Conservation (phyloP, 2,888 invertebrate species). For the Drosophila mimetica region DNA sequence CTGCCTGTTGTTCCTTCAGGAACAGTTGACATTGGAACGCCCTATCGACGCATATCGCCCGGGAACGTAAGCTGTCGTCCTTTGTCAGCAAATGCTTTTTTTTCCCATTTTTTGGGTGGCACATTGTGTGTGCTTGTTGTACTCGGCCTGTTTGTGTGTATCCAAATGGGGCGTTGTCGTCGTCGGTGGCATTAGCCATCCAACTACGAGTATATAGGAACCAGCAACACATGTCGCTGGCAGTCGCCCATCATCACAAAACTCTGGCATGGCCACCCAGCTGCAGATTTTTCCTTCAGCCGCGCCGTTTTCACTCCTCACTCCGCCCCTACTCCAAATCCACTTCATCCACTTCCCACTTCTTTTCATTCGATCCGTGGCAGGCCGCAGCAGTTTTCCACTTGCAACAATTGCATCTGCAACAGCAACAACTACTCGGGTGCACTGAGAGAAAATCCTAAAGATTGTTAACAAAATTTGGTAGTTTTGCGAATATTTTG, state of each 20-base stretch:
- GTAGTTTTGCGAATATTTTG: too few relatives aligned
- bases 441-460: neutral
- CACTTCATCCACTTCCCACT: slow-evolving; percentile 22
- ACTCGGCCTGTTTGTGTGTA: slow-evolving; percentile 21
- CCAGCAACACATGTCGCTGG: slow-evolving; percentile 41
- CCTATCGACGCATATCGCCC: neutral
- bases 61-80: slow-evolving; percentile 32
- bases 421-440: slow-evolving; percentile 6
- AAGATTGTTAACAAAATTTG: neutral
- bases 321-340: slow-evolving; percentile 12
- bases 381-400: slow-evolving; percentile 44
- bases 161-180: slow-evolving; percentile 52
- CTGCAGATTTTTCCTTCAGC: slow-evolving; percentile 28
- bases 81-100: slow-evolving; percentile 23
- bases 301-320: slow-evolving; percentile 6
- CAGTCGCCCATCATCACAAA: slow-evolving; percentile 34
- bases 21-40: slow-evolving; percentile 35
- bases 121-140: slow-evolving; percentile 19
- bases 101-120: slow-evolving; percentile 21
- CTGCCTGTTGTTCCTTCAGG: slow-evolving; percentile 22
- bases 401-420: slow-evolving; percentile 38
- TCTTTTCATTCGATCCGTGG: slow-evolving; percentile 16
- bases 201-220: slow-evolving; percentile 12
- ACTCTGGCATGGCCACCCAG: slow-evolving; percentile 34
- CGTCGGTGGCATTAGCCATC: slow-evolving; percentile 35